phyloP scores from a whole-genome alignment of 2,113 vertebrate genomes.

The Lophura nycthemera region DNA sequence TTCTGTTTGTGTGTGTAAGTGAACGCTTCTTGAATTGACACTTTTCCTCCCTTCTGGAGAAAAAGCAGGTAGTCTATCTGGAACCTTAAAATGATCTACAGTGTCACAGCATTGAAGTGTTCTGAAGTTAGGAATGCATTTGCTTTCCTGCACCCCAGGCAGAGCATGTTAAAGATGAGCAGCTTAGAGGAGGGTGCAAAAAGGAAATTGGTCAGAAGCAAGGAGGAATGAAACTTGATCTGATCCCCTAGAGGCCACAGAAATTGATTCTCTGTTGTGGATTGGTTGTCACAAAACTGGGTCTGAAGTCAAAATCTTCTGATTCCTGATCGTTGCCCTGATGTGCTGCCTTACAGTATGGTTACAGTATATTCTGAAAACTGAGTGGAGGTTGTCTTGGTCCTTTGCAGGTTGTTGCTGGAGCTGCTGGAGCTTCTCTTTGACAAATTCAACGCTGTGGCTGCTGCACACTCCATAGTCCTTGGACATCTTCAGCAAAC shows the following conservation, averaged over 20 bases:
- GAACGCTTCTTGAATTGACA: neutral
- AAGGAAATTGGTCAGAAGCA: neutral
- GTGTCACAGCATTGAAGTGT: neutral
- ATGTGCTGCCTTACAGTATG: accelerated
- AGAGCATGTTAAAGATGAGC: neutral
- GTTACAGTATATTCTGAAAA: neutral
- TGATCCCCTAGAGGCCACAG: neutral
- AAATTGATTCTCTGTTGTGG: neutral
- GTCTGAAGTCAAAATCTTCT: accelerated
- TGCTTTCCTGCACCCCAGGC: neutral
- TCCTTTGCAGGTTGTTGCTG: conserved; percentile 86
- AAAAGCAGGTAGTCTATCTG: neutral
- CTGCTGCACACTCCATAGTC: conserved; percentile 89
- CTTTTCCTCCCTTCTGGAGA: neutral
- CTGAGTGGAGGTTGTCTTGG: neutral
- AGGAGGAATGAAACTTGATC: neutral
- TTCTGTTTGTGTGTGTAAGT: neutral
- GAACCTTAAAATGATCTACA: neutral
- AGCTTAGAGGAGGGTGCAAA: neutral
- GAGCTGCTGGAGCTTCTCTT: conserved; percentile 95
- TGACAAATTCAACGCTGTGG: conserved; percentile 97
- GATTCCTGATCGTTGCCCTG: neutral
- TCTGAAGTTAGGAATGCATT: neutral
- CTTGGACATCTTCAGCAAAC: conserved; percentile 90
- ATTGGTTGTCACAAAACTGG: neutral